A percentile compares a stretch with the other conserved stretches of the same genome.
These are phyloP conservation scores for Coranthus polyacanthus DNA, from an alignment of 2,797 vertebrate species.

Conservation along the genomic window DNA sequence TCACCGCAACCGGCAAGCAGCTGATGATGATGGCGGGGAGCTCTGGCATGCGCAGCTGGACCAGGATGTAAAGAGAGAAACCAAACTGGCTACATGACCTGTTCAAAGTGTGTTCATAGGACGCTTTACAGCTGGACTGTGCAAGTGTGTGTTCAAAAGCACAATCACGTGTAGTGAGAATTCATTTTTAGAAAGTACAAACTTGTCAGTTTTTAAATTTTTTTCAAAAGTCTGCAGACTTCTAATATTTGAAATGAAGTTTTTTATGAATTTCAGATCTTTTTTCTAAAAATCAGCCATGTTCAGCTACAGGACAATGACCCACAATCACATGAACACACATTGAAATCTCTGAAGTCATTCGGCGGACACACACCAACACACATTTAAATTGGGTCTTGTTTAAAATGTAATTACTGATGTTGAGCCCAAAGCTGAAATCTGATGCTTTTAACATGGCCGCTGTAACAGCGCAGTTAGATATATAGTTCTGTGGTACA, in stretches of 20 bases:
- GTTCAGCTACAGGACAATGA: conserved; percentile 22
- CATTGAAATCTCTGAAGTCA: conserved; percentile 16
- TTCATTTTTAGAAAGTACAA: conserved; percentile 62
- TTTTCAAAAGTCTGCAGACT: conserved; percentile 43
- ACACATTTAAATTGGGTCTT: neutral
- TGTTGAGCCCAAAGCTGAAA: conserved; percentile 9
- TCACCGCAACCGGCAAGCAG: conserved; percentile 9
- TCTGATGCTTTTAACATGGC: conserved; percentile 1
- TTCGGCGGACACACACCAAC: conserved; percentile 12
- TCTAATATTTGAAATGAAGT: conserved; percentile 64
- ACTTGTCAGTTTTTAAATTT: conserved; percentile 53
- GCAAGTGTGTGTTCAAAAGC: conserved; percentile 66
- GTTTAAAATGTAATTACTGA: conserved; percentile 26
- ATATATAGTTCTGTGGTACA: neutral
- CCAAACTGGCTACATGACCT: conserved; percentile 20
- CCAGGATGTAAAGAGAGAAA: conserved; percentile 3
- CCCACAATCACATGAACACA: conserved; percentile 16
- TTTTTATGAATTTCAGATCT: conserved; percentile 58
- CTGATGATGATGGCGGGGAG: neutral
- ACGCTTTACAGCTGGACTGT: conserved; percentile 66
- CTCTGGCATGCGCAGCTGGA: conserved; percentile 9
- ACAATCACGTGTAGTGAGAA: conserved; percentile 60
- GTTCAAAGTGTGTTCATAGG: conserved; percentile 20
- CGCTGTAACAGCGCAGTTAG: conserved; percentile 20
- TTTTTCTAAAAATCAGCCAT: conserved; percentile 59